Base-by-base conservation (phyloP, 2,113 vertebrate species). In the Varanus komodoensis region DNA sequence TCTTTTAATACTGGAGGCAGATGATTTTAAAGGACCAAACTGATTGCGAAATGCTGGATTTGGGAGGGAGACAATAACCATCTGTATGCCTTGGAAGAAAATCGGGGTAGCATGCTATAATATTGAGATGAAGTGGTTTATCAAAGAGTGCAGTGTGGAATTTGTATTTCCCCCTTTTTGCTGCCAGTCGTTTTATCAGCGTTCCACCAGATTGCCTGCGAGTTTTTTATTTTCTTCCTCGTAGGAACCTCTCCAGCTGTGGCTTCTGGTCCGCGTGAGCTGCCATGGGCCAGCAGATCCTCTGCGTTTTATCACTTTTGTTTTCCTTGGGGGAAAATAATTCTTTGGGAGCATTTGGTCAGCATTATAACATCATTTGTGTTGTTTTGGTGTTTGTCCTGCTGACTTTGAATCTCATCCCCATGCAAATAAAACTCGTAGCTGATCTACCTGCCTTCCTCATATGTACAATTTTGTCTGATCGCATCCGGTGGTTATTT, bases 151-250 rank as follows among this genome's bases (percentile, higher is more conserved):
- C 68, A 29, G 2, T 71, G 78, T 61, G 9, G 9, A n/a, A 23
- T 54, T 61, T 64, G 27, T 48, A 4, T n/a, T 71, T 80, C 25
- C 52, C 52, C 48, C 11, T 82, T 82, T 61, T 82, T 38, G 34
- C 32, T 83, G 68, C 80, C 17, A 75, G 27, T 83, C 44, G 32
- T 19, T 44, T 89, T 83, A 89, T 89, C 80, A 48, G 52, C 21
- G 27, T 34, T 61, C 34, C 6, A 67, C 69, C 81, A 34, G 81
- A 67, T 89, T 87, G 81, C 69, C 12, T 64, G 3, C 11, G 71
- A 34, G 19, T 75, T 75, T 71, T 64, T 77, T 52, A 83, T 75
- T 86, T 52, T 54, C 25, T 61, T 77, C 27, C 80, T 89, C 19
- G 14, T 19, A 64, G 69, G 14, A 38, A 48, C 34, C 54, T 32